phyloP scores from a whole-genome alignment of 2,113 vertebrate genomes.

The Climacteris rufus region DNA sequence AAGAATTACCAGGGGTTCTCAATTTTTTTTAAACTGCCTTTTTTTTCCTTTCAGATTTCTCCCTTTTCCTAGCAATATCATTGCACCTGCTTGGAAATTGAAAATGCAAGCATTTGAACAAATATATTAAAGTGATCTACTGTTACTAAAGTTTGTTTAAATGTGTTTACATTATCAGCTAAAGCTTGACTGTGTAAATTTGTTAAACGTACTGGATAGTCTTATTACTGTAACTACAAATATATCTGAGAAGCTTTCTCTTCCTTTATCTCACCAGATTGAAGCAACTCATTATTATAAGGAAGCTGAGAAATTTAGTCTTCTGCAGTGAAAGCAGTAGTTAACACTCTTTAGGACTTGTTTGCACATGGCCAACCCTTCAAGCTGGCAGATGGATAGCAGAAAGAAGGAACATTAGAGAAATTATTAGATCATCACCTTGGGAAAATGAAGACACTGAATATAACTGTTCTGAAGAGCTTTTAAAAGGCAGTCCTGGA shows the following conservation, averaged over 20 bases:
- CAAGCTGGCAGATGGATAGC: not conserved
- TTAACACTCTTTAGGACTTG: not conserved
- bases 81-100: not conserved
- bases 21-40: not conserved
- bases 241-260: not conserved
- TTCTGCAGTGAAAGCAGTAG: not conserved
- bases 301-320: not conserved
- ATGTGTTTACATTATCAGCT: not conserved
- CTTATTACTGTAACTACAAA: not conserved
- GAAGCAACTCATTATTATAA: not conserved
- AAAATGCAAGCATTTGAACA: not conserved
- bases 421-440: not conserved
- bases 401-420: not conserved
- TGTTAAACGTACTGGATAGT: not conserved
- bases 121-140: not conserved
- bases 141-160: not conserved
- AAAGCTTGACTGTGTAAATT: not conserved
- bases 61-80: not conserved
- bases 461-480: not conserved
- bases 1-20: not conserved
- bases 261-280: not conserved
- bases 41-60: not conserved
- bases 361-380: not conserved
- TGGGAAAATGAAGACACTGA: not conserved
- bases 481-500: not conserved